Conservation (phyloP, 2,113 vertebrate genomes). For the Okapia johnstoni region DNA sequence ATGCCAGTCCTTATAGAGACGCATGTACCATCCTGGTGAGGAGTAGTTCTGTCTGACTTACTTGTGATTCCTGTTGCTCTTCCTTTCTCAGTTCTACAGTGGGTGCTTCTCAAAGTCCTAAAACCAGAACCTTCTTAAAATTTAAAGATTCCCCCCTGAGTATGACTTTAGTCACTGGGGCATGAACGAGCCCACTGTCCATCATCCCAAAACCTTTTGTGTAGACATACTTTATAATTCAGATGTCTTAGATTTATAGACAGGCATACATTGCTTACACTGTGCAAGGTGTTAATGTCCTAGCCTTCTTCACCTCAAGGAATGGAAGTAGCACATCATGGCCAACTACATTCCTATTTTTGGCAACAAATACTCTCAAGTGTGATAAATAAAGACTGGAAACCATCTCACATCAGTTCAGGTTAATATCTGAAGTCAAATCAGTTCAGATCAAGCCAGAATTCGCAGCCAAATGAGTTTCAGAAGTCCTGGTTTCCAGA, state of each 20-base stretch:
- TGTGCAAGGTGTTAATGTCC: not conserved
- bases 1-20: not conserved
- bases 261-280: not conserved
- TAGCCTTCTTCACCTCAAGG: not conserved
- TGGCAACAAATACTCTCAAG: not conserved
- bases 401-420: not conserved
- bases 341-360: not conserved
- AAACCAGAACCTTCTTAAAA: not conserved
- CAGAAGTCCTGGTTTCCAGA: not conserved
- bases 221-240: not conserved
- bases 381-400: not conserved
- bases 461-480: not conserved
- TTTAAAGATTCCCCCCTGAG: not conserved
- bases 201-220: not conserved
- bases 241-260: not conserved
- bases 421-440: not conserved
- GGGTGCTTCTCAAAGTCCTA: not conserved
- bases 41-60: not conserved
- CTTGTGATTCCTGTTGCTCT: not conserved
- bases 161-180: not conserved
- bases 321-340: not conserved
- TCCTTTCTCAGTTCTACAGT: not conserved
- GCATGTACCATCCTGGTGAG: not conserved
- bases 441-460: not conserved
- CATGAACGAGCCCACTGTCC: not conserved